These are phyloP conservation scores for Mesocentrotus franciscanus DNA, from an alignment of 53 echinoderm and acorn worm genomes.

Conservation along the genomic window DNA sequence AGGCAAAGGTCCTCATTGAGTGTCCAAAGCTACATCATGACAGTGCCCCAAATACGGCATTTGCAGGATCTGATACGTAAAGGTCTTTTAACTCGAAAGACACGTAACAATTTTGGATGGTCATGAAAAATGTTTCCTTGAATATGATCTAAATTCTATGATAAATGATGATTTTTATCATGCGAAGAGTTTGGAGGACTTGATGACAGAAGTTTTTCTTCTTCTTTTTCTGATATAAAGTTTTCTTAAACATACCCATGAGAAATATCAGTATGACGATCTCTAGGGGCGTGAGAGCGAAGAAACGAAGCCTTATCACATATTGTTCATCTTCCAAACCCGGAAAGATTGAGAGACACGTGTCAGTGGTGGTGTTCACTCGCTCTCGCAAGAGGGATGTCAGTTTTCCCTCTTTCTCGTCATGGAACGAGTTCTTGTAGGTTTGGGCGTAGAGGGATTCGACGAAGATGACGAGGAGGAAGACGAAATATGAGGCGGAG, in stretches of 20 bases:
- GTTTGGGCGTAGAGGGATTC: slow-evolving; percentile 77
- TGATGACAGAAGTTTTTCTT: no score
- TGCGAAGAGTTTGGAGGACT: background rate
- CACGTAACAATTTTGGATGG: no score
- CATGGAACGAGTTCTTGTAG: slow-evolving; percentile 27
- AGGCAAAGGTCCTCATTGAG: no score
- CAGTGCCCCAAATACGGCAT: no score
- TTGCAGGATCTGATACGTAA: no score
- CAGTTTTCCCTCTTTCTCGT: background rate
- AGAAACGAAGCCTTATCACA: slow-evolving; percentile 63
- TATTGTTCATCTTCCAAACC: background rate
- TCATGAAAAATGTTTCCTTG: no score
- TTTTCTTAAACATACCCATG: slow-evolving; percentile 68
- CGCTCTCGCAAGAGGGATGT: background rate
- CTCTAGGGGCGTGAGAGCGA: slow-evolving; percentile 72
- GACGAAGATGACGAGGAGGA: slow-evolving; percentile 86
- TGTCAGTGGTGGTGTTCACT: background rate
- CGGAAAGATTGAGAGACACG: slow-evolving; percentile 24
- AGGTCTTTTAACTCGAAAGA: no score
- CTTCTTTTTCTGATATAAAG: no score
- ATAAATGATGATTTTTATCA: background rate
- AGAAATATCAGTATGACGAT: slow-evolving; percentile 81
- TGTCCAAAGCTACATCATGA: no score
- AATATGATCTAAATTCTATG: background rate
- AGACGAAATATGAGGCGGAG: slow-evolving; percentile 85